Evolutionary conservation across 2,797 vertebrate species (phyloP).

Genomic region (Pantherophis vulpinus): DNA sequence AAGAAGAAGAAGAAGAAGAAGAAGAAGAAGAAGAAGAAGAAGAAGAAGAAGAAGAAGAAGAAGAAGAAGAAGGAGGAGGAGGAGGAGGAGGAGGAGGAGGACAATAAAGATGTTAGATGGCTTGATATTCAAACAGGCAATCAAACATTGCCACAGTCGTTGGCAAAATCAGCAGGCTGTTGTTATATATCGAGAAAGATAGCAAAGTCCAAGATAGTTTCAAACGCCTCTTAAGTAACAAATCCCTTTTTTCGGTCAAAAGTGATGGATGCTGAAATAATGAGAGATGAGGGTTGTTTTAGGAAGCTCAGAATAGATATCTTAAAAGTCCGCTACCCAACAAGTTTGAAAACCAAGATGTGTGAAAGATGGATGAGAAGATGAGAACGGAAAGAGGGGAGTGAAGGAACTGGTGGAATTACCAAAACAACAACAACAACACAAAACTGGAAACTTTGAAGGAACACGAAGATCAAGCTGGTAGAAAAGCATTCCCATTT

Average conservation of each 20-base stretch:
- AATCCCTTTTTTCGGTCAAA: background rate
- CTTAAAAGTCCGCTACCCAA: background rate
- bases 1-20: rapidly evolving
- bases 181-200: background rate
- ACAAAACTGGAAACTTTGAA: background rate
- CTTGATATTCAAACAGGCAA: background rate
- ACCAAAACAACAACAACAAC: background rate
- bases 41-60: too few relatives aligned
- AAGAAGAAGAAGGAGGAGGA: too few relatives aligned
- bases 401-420: too few relatives aligned
- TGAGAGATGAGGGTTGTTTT: background rate
- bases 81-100: background rate
- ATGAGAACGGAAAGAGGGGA: background rate
- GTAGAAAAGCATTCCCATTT: background rate
- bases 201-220: too few relatives aligned
- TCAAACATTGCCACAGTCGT: background rate
- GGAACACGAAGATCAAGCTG: background rate
- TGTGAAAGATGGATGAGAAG: background rate
- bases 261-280: background rate
- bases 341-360: background rate
- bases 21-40: rapidly evolving
- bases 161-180: background rate
- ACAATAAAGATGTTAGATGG: background rate
- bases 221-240: background rate
- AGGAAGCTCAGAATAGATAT: background rate